Percentiles rank a stretch among this genome's conserved stretches.
Evolutionary conservation across 2,113 vertebrate species (phyloP).

Genomic region (Antigone vipio): DNA sequence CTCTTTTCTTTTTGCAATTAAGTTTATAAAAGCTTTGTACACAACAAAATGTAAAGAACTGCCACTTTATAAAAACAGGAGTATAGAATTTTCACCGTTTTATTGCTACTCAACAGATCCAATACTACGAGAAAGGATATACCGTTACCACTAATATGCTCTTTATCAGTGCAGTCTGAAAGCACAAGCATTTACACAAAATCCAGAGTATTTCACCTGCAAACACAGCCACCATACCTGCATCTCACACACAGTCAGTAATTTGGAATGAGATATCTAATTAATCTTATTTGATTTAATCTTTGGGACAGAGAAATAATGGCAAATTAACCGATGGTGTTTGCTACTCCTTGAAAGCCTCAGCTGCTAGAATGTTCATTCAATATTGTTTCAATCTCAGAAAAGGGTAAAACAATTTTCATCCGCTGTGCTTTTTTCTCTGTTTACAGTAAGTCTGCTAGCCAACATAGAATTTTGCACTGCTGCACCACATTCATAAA

Average conservation of each 20-base stretch:
- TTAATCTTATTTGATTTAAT: slow-evolving; percentile 23
- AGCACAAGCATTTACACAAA: neutral
- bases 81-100: neutral
- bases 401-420: neutral
- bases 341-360: neutral
- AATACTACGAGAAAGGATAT: neutral
- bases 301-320: neutral
- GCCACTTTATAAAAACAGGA: neutral
- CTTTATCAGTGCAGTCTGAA: neutral
- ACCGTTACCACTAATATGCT: neutral
- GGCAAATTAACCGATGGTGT: neutral
- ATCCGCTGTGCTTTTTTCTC: neutral
- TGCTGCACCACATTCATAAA: neutral
- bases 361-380: neutral
- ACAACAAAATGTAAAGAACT: neutral
- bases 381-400: neutral
- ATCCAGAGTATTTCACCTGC: neutral
- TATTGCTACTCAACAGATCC: neutral
- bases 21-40: neutral
- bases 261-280: neutral
- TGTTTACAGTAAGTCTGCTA: neutral
- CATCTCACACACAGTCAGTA: neutral
- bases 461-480: neutral
- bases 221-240: neutral
- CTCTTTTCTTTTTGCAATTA: neutral